Evolutionary conservation across 2,888 invertebrate species (phyloP), one percentile per base, ranked within the genome.

Genomic region (Lasioglossum pauxillum): DNA sequence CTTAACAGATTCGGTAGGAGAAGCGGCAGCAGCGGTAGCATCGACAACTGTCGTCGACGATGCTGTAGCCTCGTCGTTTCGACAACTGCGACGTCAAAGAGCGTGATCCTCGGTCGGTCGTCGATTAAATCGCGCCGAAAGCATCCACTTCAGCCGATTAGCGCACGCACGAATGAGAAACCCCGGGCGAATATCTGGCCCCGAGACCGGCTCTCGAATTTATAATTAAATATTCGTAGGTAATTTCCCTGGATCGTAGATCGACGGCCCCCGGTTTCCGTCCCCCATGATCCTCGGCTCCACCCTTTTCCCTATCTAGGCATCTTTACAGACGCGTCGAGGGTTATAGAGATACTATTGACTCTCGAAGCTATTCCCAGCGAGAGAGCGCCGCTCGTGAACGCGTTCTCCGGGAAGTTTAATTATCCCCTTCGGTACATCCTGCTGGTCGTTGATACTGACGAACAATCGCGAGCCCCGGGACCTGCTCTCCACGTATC

Each of bases 371-470:
- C 84, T 83, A 86, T 89, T 86, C 86, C 76, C 75, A 41, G 23
- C 84, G 67, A 78, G 81, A 75, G 85, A 78, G 74, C 75, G 81
- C 49, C 31, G 75, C 81, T 84, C 85, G 78, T 72, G 85, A 83
- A 87, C 87, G 80, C 90, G 86, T 86, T 88, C 88, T 80, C 82
- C 78, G 84, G 90, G 85, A 91, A 91, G 90, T 91, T 91, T 91
- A 90, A 91, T 91, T 91, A 91, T 91, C 90, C 90, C 88, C 86
- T 86, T 89, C 88, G 81, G 90, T 87, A 86, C 91, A 89, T 90
- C 88, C 87, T 83, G 86, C 85, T 82, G 83, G 85, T 90, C 89
- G 84, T 90, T 90, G 90, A 88, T 89, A 88, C 89, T 84, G 83
- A 78, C 83, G 84, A 84, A 87, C 87, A 82, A 81, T 78, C 85